These are phyloP conservation scores for Silurus meridionalis DNA, from an alignment of 2,113 vertebrate species.

Conservation along the genomic window DNA sequence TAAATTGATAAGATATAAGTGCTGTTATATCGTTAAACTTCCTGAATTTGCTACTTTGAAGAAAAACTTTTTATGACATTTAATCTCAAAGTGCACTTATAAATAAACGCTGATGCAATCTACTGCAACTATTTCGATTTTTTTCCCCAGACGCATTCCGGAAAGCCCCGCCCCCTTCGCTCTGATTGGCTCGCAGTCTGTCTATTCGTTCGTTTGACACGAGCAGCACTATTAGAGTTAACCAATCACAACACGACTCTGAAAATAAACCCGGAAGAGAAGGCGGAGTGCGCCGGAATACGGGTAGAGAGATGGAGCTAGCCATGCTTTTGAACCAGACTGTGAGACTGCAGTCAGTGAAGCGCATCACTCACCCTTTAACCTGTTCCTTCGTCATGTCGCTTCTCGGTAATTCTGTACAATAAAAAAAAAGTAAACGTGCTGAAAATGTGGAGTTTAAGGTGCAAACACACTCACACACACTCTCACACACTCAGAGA, in stretches of 20 bases:
- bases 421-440: too few relatives aligned
- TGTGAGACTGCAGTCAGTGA: background rate
- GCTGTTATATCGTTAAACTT: too few relatives aligned
- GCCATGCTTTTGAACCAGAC: background rate
- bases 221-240: too few relatives aligned
- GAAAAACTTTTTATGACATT: too few relatives aligned
- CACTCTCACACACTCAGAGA: too few relatives aligned
- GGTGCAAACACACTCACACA: background rate
- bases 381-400: conserved; percentile 73
- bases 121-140: background rate
- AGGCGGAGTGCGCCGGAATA: background rate
- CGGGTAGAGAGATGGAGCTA: background rate
- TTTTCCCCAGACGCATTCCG: background rate
- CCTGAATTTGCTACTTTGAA: too few relatives aligned
- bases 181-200: background rate
- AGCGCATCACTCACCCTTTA: conserved; percentile 67
- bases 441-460: background rate
- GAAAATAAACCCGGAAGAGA: background rate
- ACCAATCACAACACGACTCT: background rate
- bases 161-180: background rate
- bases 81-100: background rate
- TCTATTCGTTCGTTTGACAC: too few relatives aligned
- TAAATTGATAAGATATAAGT: too few relatives aligned
- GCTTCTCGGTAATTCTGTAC: background rate
- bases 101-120: conserved; percentile 53